phyloP scores from a whole-genome alignment of 2,113 vertebrate genomes.

The Neoarius graeffei region DNA sequence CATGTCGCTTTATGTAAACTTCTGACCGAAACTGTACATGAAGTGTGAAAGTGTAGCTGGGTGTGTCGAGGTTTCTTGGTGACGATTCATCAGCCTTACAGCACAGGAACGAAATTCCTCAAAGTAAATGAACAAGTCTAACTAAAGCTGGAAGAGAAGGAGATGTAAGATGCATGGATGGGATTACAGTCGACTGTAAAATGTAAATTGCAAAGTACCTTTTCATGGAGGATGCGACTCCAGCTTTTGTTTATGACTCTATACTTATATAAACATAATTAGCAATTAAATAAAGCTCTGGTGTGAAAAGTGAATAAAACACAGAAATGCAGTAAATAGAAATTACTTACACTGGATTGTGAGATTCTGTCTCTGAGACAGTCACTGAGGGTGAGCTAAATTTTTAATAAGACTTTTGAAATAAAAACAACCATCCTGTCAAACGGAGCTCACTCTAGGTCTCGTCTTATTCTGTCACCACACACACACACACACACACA shows the following conservation, averaged over 20 bases:
- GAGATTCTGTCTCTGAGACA: neutral
- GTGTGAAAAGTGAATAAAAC: neutral
- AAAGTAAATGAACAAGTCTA: neutral
- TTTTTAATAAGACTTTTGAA: conserved; percentile 53
- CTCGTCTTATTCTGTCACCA: conserved; percentile 43
- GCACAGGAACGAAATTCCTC: neutral
- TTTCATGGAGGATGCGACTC: neutral
- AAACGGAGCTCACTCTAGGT: conserved; percentile 29
- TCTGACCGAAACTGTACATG: too few relatives aligned
- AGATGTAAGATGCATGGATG: neutral
- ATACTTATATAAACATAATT: neutral
- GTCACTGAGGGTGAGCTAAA: conserved; percentile 33
- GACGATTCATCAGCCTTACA: neutral
- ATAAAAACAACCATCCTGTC: conserved; percentile 54
- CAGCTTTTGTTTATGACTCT: neutral
- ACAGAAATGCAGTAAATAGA: neutral
- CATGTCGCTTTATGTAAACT: too few relatives aligned
- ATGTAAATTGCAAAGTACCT: neutral
- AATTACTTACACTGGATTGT: neutral
- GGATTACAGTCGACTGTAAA: neutral
- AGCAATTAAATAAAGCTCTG: neutral
- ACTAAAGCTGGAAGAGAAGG: neutral
- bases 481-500: conserved; percentile 25
- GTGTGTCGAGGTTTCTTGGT: neutral
- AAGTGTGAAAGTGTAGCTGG: neutral